These are phyloP conservation scores for Nesometra sesokonis DNA, from an alignment of 35 echinoderm and acorn worm genomes.

Conservation along the genomic window DNA sequence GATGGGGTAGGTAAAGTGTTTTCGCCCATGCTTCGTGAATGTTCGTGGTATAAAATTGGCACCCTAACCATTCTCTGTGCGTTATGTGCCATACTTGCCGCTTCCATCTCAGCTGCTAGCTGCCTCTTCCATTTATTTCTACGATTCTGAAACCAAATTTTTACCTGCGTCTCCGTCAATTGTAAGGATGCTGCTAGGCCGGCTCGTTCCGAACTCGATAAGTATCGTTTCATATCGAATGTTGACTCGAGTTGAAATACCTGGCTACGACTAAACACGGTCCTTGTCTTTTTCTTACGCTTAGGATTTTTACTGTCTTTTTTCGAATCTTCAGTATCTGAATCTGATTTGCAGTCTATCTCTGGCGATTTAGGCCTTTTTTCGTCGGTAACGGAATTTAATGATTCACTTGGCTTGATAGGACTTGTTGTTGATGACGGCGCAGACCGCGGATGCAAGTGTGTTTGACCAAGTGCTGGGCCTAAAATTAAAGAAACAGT, in stretches of 20 bases:
- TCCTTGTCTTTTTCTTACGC: constrained; percentile 95
- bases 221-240: constrained; percentile 91
- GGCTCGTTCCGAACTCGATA: constrained; percentile 91
- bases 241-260: constrained; percentile 98
- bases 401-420: background rate
- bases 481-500: background rate
- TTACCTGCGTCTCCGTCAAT: constrained; percentile 94
- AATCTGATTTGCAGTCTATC: background rate
- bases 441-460: background rate
- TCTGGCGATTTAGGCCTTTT: background rate
- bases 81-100: constrained; percentile 88
- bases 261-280: constrained; percentile 91
- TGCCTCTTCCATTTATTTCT: constrained; percentile 98
- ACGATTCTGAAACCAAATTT: constrained; percentile 98
- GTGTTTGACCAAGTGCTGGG: background rate
- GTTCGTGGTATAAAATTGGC: constrained; percentile 89
- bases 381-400: background rate
- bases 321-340: background rate
- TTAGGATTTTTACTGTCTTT: constrained; percentile 29
- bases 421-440: background rate
- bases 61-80: constrained; percentile 91
- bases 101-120: constrained; percentile 89
- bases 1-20: background rate
- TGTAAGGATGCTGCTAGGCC: constrained; percentile 78
- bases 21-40: background rate